These are phyloP conservation scores for Urocitellus parryii DNA, from an alignment of 2,113 vertebrate genomes.

Conservation along the genomic window DNA sequence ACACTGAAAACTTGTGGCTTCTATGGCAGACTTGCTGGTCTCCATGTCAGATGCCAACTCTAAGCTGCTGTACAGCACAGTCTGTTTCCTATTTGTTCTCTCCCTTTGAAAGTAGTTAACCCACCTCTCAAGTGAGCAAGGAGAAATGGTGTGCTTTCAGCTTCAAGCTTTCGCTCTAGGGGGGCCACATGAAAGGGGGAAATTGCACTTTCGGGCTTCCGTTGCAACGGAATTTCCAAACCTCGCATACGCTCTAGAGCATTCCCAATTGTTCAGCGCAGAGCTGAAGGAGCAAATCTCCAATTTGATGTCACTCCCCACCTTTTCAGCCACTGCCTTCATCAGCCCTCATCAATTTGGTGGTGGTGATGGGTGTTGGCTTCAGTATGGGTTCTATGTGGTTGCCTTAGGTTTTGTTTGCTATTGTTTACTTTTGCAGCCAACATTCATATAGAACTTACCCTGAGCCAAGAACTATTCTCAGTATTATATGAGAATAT, in stretches of 20 bases:
- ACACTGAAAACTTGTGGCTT: constrained; percentile 54
- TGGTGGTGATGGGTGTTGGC: not conserved
- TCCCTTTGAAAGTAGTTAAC: not conserved
- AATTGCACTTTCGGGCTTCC: not conserved
- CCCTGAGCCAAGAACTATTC: not conserved
- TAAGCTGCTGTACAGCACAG: constrained; percentile 27
- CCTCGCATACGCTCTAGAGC: not conserved
- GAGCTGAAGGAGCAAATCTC: not conserved
- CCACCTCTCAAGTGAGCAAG: not conserved
- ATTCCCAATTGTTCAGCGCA: not conserved
- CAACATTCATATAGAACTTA: not conserved
- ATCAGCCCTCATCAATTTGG: not conserved
- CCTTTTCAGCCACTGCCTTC: not conserved
- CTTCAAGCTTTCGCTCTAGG: not conserved
- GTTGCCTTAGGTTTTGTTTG: constrained; percentile 30
- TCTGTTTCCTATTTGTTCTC: not conserved
- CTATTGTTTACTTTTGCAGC: not conserved
- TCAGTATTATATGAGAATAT: not conserved
- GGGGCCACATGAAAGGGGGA: not conserved
- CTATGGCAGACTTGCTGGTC: not conserved
- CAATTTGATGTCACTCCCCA: not conserved
- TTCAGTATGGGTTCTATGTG: constrained; percentile 17
- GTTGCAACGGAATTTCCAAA: not conserved
- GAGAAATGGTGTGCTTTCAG: not conserved
- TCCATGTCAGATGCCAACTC: not conserved